A percentile compares a stretch with the other conserved stretches of the same genome.
These are phyloP conservation scores for Meteorus sp. DNA, from an alignment of 1,140 invertebrate genomes.

Conservation along the genomic window DNA sequence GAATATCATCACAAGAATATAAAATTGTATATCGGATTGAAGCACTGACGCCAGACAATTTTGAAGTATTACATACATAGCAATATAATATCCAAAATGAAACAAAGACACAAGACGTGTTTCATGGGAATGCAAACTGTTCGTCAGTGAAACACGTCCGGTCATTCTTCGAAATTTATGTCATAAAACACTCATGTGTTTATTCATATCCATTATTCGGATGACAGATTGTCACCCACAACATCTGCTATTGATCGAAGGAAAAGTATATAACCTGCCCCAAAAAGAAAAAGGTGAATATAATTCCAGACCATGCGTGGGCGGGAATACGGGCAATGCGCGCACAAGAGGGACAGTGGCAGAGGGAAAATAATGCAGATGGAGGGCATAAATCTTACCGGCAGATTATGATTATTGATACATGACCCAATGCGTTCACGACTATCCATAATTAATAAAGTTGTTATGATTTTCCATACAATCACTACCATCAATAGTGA, in stretches of 20 bases:
- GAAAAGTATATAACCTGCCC: conserved; percentile 22
- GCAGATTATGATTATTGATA: too few relatives aligned
- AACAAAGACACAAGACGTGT: background rate
- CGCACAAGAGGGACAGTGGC: background rate
- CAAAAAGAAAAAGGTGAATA: conserved; percentile 12
- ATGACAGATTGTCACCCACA: conserved; percentile 26
- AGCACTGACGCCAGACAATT: too few relatives aligned
- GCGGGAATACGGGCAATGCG: background rate
- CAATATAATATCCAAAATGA: background rate
- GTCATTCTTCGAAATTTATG: background rate
- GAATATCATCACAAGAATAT: background rate
- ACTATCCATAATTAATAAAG: too few relatives aligned
- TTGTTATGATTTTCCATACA: too few relatives aligned
- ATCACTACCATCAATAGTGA: too few relatives aligned
- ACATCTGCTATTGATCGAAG: conserved; percentile 26
- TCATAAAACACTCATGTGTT: background rate
- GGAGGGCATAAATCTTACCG: background rate
- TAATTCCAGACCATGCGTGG: conserved; percentile 8
- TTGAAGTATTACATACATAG: background rate
- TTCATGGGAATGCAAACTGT: background rate
- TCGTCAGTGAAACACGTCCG: background rate
- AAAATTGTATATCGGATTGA: background rate
- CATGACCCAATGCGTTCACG: too few relatives aligned
- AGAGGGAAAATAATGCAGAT: background rate
- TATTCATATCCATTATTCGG: conserved; percentile 17